Base-by-base conservation (phyloP, 2,797 vertebrate species). In the Fistularia tabacaria region DNA sequence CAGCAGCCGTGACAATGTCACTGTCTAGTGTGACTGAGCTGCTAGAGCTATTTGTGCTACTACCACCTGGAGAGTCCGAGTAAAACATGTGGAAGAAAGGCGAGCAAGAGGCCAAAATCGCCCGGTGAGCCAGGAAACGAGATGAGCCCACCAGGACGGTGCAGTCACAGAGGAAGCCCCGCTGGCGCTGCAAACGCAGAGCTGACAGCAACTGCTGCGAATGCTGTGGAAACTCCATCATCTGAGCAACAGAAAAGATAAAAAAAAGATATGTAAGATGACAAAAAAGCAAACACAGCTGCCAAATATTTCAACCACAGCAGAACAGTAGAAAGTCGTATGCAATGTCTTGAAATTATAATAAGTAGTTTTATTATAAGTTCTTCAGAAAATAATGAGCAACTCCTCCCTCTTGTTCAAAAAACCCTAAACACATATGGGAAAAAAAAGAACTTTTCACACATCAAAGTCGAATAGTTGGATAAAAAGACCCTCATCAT, bases 81-180 rank as follows among this genome's bases (percentile, higher is more conserved):
- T 94, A 98, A 71, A 94, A 97, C 88, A 97, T 95, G 84, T 97
- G 94, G 78, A 98, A 98, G 80, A 96, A 98, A 0, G 95, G 92
- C 3, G 94, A 97, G 83, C 93, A 98, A 62, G 95, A 94, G 12
- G 95, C 94, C 74, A 97, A 85, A 6, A 98, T 93, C 0, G 94
- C 94, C 0, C 94, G 91, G 66, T 98, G 96, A 43, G 95, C 95
- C 64, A 93, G 76, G 81, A 97, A 98, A 12, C 88, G 90, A 8
- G 91, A 88, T 14, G 89, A 85, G 54, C 96, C 95, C 63, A 98
- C 94, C 61, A 92, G 81, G 46, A 98, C 91, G 0, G 93, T 93
- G 80, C 95, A 98, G 86, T 98, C 96, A 60, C 96, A 98, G 4
- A 98, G 92, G 79, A 98, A 97, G 8, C 95, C 96, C n/a, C 93